phyloP scores from a whole-genome alignment of 2,113 vertebrate genomes.

The Microtus pennsylvanicus region DNA sequence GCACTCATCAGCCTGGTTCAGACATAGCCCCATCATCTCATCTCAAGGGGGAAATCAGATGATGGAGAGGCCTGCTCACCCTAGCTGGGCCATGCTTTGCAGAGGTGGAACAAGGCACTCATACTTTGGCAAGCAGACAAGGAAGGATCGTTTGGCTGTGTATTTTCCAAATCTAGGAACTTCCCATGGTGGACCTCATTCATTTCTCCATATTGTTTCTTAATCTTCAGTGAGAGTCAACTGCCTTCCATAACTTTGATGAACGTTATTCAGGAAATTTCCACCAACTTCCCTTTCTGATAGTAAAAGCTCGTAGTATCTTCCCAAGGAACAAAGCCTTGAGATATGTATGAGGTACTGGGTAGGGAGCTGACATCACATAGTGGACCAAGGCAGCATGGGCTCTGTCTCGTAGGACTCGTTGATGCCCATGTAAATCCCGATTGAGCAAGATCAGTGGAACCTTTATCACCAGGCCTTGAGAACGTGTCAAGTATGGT shows the following conservation, averaged over 20 bases:
- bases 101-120: background rate
- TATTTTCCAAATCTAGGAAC: background rate
- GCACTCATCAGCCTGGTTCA: background rate
- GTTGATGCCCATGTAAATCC: background rate
- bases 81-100: background rate
- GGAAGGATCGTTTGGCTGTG: background rate
- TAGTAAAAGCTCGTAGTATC: background rate
- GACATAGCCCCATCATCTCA: too few relatives aligned
- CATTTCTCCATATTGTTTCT: background rate
- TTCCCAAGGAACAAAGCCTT: background rate
- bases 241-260: background rate
- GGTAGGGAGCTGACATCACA: background rate
- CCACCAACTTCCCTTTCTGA: background rate
- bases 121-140: too few relatives aligned
- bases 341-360: background rate
- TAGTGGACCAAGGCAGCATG: background rate
- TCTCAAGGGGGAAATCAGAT: background rate
- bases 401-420: background rate
- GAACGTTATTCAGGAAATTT: background rate
- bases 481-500: background rate
- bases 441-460: background rate
- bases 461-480: background rate
- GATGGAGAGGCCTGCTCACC: too few relatives aligned
- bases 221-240: background rate
- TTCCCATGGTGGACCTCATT: background rate